These are phyloP conservation scores for Zeus faber DNA, from an alignment of 2,113 vertebrate species.

Conservation along the genomic window DNA sequence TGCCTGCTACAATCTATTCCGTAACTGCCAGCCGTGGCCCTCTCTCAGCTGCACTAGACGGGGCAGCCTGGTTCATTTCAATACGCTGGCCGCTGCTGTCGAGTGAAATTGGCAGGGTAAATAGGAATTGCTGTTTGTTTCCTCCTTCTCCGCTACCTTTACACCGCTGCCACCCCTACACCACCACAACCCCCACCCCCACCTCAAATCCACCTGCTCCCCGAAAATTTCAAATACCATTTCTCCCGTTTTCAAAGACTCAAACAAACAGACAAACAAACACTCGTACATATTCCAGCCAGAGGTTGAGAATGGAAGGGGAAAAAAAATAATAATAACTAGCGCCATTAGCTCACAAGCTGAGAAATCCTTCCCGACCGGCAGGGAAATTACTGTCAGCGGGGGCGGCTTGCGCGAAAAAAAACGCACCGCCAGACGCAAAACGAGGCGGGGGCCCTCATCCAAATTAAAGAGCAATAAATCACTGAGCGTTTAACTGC, in stretches of 20 bases:
- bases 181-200: conserved; percentile 26
- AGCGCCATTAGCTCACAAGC: conserved; percentile 62
- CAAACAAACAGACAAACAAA: not conserved
- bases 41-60: conserved; percentile 59
- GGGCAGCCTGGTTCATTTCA: conserved; percentile 74
- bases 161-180: not conserved
- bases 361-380: conserved; percentile 70
- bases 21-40: conserved; percentile 23
- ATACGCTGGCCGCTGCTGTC: conserved; percentile 64
- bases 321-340: conserved; percentile 45
- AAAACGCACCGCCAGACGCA: conserved; percentile 49
- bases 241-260: conserved; percentile 23
- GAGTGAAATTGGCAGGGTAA: conserved; percentile 75
- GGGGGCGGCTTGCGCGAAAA: conserved; percentile 45
- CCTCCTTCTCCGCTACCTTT: conserved; percentile 48
- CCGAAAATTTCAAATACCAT: conserved; percentile 35
- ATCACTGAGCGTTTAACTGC: conserved; percentile 68
- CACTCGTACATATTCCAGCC: not conserved
- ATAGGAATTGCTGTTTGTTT: conserved; percentile 69
- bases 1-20: conserved; percentile 59
- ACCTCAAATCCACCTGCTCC: conserved; percentile 5
- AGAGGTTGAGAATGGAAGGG: not conserved
- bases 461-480: conserved; percentile 74
- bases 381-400: conserved; percentile 72
- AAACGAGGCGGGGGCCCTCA: conserved; percentile 56